A percentile compares a stretch with the other conserved stretches of the same genome.
phyloP scores from a whole-genome alignment of 2,888 invertebrate genomes.

The Boloria euphrosyne region DNA sequence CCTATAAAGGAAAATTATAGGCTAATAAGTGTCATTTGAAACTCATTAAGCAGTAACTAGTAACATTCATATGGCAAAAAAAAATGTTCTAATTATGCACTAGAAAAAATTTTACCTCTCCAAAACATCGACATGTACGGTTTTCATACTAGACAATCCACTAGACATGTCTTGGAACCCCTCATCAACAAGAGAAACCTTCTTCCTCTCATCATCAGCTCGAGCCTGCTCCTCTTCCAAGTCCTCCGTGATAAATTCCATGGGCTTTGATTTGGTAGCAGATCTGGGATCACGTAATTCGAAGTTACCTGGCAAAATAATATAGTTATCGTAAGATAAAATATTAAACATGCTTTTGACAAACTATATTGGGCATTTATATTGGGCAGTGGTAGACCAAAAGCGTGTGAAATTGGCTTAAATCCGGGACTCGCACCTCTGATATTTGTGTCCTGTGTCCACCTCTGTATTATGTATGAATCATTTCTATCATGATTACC shows the following conservation, averaged over 20 bases:
- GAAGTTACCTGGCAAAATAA: slow-evolving; percentile 57
- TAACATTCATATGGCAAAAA: too few relatives aligned
- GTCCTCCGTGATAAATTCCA: slow-evolving; percentile 64
- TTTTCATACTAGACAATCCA: slow-evolving; percentile 60
- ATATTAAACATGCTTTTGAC: not conserved
- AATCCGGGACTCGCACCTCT: too few relatives aligned
- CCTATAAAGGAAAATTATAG: slow-evolving; percentile 51
- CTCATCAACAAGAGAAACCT: slow-evolving; percentile 65
- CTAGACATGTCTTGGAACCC: slow-evolving; percentile 75
- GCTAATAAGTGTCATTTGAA: not conserved
- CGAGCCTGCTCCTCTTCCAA: slow-evolving; percentile 48
- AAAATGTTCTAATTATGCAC: too few relatives aligned
- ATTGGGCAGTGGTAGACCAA: too few relatives aligned
- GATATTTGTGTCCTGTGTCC: too few relatives aligned
- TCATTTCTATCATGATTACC: too few relatives aligned
- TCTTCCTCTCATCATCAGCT: slow-evolving; percentile 46
- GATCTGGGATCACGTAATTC: slow-evolving; percentile 66
- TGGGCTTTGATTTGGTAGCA: slow-evolving; percentile 53
- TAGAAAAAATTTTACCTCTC: slow-evolving; percentile 42
- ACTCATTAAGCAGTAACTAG: too few relatives aligned
- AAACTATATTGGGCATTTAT: too few relatives aligned
- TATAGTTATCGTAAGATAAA: slow-evolving; percentile 3
- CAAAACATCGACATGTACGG: slow-evolving; percentile 56
- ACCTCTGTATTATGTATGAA: too few relatives aligned
- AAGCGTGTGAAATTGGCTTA: too few relatives aligned